These are phyloP conservation scores for Pocillopora damicornis DNA, from an alignment of 64 coral and sea anemone genomes.

Conservation along the genomic window DNA sequence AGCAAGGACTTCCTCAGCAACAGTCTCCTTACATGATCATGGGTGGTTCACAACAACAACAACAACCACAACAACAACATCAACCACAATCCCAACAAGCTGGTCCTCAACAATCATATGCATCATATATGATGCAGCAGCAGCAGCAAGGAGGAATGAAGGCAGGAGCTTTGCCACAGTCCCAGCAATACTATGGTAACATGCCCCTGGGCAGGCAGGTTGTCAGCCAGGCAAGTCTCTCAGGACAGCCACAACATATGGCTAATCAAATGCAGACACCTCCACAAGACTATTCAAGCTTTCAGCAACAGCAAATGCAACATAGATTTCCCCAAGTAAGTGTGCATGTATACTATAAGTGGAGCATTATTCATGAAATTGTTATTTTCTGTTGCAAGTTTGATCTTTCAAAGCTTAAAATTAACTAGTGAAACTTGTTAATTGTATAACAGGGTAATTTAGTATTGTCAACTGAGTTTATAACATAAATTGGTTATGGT, in stretches of 20 bases:
- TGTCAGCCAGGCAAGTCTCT: constrained; percentile 36
- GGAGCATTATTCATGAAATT: too few species aligned
- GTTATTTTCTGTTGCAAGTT: too few species aligned
- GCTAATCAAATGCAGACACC: constrained; percentile 42
- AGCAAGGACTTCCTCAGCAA: constrained; percentile 30
- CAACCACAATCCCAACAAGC: constrained; percentile 11
- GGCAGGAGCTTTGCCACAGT: constrained; percentile 28
- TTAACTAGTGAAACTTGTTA: too few species aligned
- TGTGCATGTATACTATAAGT: background rate
- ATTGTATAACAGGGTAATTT: too few species aligned
- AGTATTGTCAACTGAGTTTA: too few species aligned
- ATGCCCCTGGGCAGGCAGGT: constrained; percentile 59
- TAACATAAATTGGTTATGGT: too few species aligned
- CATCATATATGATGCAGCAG: constrained; percentile 56
- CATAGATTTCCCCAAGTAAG: constrained; percentile 60
- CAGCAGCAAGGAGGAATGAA: constrained; percentile 41
- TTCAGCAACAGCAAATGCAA: constrained; percentile 63
- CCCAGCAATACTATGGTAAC: constrained; percentile 65
- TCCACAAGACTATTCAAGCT: constrained; percentile 54
- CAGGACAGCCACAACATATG: constrained; percentile 49
- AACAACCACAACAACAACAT: background rate
- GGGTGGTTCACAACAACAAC: constrained; percentile 14
- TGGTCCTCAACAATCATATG: constrained; percentile 9
- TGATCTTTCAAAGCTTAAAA: too few species aligned
- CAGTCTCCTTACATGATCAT: constrained; percentile 64